A percentile compares a stretch with the other conserved stretches of the same genome.
Conservation (phyloP, 1,140 invertebrate genomes). For the Drusus annulatus region DNA sequence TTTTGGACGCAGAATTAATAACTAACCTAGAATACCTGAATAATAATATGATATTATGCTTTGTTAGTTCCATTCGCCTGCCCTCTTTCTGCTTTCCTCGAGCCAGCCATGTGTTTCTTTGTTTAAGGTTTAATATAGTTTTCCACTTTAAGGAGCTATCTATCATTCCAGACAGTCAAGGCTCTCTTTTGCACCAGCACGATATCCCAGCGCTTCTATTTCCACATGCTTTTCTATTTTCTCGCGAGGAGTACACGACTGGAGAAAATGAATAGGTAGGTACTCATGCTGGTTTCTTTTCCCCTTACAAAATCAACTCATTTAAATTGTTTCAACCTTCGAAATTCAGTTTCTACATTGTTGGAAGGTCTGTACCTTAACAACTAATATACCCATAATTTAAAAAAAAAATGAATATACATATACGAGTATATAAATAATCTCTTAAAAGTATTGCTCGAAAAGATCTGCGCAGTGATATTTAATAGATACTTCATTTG, state of each 20-base stretch:
- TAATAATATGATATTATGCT: neutral
- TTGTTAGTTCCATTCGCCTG: neutral
- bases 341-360: too few species aligned
- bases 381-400: too few species aligned
- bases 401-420: too few species aligned
- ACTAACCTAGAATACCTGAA: constrained; percentile 13
- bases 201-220: neutral
- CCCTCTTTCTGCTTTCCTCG: neutral
- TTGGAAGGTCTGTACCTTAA: too few species aligned
- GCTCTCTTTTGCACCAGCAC: neutral
- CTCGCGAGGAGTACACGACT: neutral
- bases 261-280: too few species aligned
- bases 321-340: too few species aligned
- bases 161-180: constrained; percentile 20
- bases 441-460: too few species aligned
- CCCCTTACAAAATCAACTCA: too few species aligned
- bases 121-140: constrained; percentile 11
- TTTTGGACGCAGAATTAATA: neutral
- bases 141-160: constrained; percentile 16
- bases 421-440: too few species aligned
- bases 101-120: neutral
- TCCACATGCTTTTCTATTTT: neutral
- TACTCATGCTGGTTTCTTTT: too few species aligned
- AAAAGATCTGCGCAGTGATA: too few species aligned
- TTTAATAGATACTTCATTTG: too few species aligned